Base-by-base conservation (phyloP, 53 echinoderm and acorn worm species). In the Temnopleurus reevesii region DNA sequence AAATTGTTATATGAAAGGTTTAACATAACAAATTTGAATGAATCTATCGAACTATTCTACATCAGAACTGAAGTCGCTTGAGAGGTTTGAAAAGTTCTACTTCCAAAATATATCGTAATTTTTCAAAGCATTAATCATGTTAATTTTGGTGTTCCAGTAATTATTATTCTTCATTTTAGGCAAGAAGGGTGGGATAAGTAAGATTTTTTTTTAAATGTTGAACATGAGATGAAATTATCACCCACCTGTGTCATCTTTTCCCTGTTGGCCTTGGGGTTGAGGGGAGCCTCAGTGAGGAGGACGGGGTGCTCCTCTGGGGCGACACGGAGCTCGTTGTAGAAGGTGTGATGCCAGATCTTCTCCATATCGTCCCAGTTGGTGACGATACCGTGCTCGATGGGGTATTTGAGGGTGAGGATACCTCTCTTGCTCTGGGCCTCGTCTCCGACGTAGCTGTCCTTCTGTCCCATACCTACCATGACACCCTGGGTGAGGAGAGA, bases 351-450 rank as follows among this genome's bases (percentile, higher is more conserved):
- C 97, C 97, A 97, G 95, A 97, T 95, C 93, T 97, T 97, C 93
- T 97, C 97, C 97, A 97, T 97, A 89, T 97, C 97, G 91, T 97
- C 97, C 97, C 97, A 97, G 95, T 97, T 97, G 82, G 95, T 97
- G 89, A 97, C 97, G 94, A 97, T 97, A 90, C 97, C 97, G 93
- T 97, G 97, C 84, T 97, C 97, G 81, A 97, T 97, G 90, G 97
- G 97, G 91, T 97, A 97, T 83, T 97, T 97, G 47, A 97, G 90
- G 90, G 97, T 95, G 53, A 97, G 95, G 91, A 97, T 97, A 97
- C 97, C 97, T 92, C 97, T 95, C 92, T 97, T 97, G 94, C 97
- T 97, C 94, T 97, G 97, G 86, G 97, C 97, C 61, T 97, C 97
- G 80, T 97, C 97, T 56, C 97, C 97, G 0, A 97, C 93, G 55